Conservation (phyloP, 2,113 vertebrate species). For the Jaculus jaculus region DNA sequence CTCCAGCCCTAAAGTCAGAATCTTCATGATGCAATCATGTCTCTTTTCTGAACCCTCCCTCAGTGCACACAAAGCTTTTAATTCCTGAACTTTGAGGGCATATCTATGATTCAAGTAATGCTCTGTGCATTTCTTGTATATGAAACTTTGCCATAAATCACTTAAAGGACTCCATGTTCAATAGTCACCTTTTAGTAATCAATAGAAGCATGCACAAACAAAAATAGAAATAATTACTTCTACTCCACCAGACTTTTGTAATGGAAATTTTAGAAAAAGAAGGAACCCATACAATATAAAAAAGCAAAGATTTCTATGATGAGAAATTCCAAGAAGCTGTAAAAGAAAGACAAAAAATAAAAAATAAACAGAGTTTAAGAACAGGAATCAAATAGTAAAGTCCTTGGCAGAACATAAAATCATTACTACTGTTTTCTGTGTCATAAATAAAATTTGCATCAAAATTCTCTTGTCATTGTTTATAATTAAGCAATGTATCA, state of each 20-base stretch:
- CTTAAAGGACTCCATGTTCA: not conserved
- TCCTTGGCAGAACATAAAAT: not conserved
- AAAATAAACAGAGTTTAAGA: not conserved
- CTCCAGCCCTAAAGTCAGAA: no score
- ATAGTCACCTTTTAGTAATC: not conserved
- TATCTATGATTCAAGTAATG: not conserved
- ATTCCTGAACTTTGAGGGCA: not conserved
- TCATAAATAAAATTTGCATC: no score
- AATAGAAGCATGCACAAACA: not conserved
- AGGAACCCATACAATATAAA: not conserved
- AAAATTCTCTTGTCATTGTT: not conserved
- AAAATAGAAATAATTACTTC: not conserved
- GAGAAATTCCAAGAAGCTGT: not conserved
- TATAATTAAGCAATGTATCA: not conserved
- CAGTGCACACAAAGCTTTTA: not conserved
- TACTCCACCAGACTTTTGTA: not conserved
- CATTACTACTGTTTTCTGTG: not conserved
- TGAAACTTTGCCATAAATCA: not conserved
- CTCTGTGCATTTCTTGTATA: not conserved
- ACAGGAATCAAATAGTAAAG: not conserved
- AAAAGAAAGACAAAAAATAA: not conserved
- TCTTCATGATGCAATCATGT: not conserved
- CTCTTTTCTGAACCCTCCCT: no score
- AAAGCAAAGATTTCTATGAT: not conserved
- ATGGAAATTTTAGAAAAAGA: not conserved